These are phyloP conservation scores for Stigmatopora nigra DNA, from an alignment of 2,113 vertebrate genomes.

Conservation along the genomic window DNA sequence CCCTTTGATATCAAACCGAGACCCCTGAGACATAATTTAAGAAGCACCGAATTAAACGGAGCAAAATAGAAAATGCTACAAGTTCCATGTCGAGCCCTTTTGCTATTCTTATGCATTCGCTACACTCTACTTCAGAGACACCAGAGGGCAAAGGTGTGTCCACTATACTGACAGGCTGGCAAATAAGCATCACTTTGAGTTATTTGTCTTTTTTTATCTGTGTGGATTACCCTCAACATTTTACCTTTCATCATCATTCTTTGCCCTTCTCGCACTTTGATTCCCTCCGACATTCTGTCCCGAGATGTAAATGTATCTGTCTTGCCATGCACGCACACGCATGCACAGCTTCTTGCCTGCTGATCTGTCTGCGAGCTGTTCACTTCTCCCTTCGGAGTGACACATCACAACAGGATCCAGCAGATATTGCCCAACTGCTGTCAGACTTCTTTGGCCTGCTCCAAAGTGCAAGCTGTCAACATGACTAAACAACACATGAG, in stretches of 20 bases:
- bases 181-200: not conserved
- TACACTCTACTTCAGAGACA: not conserved
- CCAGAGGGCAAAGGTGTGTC: conserved; percentile 25
- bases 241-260: conserved; percentile 3
- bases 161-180: conserved; percentile 23
- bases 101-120: too few relatives aligned
- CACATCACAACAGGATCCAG: conserved; percentile 42
- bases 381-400: conserved; percentile 31
- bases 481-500: conserved; percentile 22
- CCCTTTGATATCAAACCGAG: too few relatives aligned
- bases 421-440: conserved; percentile 33
- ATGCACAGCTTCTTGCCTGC: conserved; percentile 6
- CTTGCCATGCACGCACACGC: not conserved
- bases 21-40: too few relatives aligned
- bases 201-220: not conserved
- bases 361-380: conserved; percentile 25
- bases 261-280: not conserved
- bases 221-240: conserved; percentile 5
- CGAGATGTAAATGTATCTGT: conserved; percentile 11
- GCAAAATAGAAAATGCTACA: too few relatives aligned
- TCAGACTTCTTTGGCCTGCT: conserved; percentile 26
- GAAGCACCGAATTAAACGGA: too few relatives aligned
- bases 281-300: conserved; percentile 8
- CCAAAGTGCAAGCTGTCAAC: conserved; percentile 36
- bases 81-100: too few relatives aligned